Percentiles rank a stretch among this genome's conserved stretches.
phyloP scores from a whole-genome alignment of 64 coral and sea anemone species.

The Pachyseris speciosa region DNA sequence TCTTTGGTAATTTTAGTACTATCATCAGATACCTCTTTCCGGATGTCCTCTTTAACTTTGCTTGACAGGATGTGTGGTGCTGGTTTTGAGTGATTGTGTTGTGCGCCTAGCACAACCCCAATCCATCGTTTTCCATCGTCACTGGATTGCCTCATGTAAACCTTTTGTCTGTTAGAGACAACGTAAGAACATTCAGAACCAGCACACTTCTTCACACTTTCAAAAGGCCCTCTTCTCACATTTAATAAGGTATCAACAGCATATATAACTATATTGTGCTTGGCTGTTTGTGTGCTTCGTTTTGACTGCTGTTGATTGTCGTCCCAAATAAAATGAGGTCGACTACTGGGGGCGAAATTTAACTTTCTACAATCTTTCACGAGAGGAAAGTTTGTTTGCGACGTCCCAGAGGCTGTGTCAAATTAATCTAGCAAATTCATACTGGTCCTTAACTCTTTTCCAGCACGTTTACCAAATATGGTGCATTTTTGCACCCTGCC shows the following conservation, averaged over 20 bases:
- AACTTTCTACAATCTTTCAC: conserved; percentile 2
- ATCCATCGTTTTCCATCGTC: conserved; percentile 61
- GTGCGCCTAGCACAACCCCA: conserved; percentile 34
- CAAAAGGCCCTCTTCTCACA: conserved; percentile 28
- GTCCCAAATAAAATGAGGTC: conserved; percentile 33
- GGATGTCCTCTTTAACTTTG: conserved; percentile 67
- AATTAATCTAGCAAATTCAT: conserved; percentile 61
- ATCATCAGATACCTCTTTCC: conserved; percentile 34
- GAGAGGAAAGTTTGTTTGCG: not conserved
- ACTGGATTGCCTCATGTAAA: conserved; percentile 46
- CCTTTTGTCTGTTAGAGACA: conserved; percentile 58
- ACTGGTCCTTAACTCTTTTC: conserved; percentile 28
- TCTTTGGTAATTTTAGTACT: conserved; percentile 57
- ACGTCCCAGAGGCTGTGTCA: not conserved
- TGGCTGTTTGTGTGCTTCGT: not conserved
- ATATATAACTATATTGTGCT: not conserved
- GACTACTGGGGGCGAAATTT: not conserved
- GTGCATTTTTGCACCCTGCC: too few relatives aligned
- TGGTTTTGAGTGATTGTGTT: conserved; percentile 32
- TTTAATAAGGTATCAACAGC: not conserved
- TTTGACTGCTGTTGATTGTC: conserved; percentile 38
- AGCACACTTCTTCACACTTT: conserved; percentile 51
- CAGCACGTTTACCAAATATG: too few relatives aligned
- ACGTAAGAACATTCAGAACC: conserved; percentile 18
- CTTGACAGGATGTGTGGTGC: conserved; percentile 51